These are phyloP conservation scores for Cacatua alba DNA, from an alignment of 2,113 vertebrate species.

Conservation along the genomic window DNA sequence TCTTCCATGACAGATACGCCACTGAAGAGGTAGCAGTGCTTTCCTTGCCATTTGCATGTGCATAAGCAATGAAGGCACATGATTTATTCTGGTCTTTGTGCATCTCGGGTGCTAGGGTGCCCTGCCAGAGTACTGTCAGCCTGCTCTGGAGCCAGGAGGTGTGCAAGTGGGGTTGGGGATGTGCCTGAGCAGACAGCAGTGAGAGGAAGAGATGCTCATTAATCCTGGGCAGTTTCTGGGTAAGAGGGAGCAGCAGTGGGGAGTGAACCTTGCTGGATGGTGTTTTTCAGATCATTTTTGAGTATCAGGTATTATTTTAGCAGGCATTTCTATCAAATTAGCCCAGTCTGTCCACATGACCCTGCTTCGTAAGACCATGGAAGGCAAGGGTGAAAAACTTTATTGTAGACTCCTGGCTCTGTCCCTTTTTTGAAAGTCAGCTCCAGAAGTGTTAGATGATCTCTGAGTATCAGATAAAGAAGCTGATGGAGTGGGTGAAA, in stretches of 20 bases:
- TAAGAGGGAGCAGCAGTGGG: neutral
- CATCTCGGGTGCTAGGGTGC: neutral
- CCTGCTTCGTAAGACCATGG: neutral
- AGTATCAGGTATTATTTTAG: neutral
- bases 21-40: neutral
- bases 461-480: neutral
- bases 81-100: neutral
- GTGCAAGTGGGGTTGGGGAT: accelerated
- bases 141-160: neutral
- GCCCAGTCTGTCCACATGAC: neutral
- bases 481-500: neutral
- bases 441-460: neutral
- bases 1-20: neutral
- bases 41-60: neutral
- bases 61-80: neutral
- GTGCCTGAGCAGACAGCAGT: neutral
- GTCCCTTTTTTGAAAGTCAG: neutral
- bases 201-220: neutral
- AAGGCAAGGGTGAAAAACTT: neutral
- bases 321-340: neutral
- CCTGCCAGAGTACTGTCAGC: neutral
- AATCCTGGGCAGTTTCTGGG: neutral
- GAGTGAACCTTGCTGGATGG: neutral
- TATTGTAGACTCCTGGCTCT: neutral
- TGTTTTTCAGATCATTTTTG: neutral